phyloP scores from a whole-genome alignment of 2,888 invertebrate genomes.

The Himalopsyche kuldschensis region DNA sequence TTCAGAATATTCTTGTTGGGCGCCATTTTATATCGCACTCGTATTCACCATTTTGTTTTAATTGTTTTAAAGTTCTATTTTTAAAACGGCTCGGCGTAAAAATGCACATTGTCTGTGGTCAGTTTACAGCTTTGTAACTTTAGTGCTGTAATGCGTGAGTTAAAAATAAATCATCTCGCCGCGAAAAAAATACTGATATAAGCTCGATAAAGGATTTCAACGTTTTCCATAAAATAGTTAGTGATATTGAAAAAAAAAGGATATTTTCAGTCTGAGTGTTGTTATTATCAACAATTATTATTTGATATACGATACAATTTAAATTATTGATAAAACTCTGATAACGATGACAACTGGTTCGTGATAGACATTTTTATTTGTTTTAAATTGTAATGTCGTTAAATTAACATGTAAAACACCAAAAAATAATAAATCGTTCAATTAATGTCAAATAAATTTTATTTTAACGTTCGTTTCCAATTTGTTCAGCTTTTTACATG shows the following conservation, averaged over 20 bases:
- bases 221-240: too few species aligned
- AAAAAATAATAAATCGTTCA: neutral
- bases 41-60: conserved; percentile 21
- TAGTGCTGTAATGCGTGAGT: too few species aligned
- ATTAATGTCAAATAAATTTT: neutral
- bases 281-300: too few species aligned
- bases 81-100: conserved; percentile 9
- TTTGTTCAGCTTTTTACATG: neutral
- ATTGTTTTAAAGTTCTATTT: conserved; percentile 22
- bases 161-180: too few species aligned
- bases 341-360: too few species aligned
- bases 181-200: too few species aligned
- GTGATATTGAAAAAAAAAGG: too few species aligned
- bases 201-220: too few species aligned
- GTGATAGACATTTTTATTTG: neutral
- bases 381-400: neutral
- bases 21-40: conserved; percentile 16
- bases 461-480: neutral
- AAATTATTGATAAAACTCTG: too few species aligned
- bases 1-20: neutral
- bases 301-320: too few species aligned
- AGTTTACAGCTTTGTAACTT: neutral
- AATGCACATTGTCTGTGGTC: conserved; percentile 21
- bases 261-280: too few species aligned
- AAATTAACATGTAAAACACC: neutral